A percentile compares a stretch with the other conserved stretches of the same genome.
Conservation (phyloP, 1,140 invertebrate species). For the Tetragnatha versicolor region DNA sequence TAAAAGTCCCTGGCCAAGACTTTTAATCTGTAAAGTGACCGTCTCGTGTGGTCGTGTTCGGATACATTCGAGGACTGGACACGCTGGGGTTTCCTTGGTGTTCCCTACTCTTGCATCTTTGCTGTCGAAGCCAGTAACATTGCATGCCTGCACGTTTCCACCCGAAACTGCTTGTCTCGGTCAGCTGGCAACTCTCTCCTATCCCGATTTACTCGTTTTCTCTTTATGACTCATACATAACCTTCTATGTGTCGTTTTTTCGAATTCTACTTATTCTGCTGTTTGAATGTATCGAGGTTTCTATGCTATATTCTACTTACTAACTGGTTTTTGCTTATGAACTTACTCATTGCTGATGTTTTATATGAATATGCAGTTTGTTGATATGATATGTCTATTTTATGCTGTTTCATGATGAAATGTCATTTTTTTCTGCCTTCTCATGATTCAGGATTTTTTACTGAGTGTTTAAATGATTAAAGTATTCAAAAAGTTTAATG, state of each 20-base stretch:
- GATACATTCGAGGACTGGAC: background rate
- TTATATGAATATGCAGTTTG: too few relatives aligned
- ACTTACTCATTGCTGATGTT: background rate
- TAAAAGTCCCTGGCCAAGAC: slow-evolving; percentile 53
- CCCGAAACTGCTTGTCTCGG: slow-evolving; percentile 17
- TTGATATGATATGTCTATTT: too few relatives aligned
- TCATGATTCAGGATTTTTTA: too few relatives aligned
- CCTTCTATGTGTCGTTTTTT: slow-evolving; percentile 49
- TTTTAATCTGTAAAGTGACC: slow-evolving; percentile 36
- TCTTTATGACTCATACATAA: slow-evolving; percentile 14
- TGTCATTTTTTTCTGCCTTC: too few relatives aligned
- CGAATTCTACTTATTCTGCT: background rate
- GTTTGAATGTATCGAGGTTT: slow-evolving; percentile 11
- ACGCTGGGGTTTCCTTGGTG: slow-evolving; percentile 24
- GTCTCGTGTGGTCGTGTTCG: background rate
- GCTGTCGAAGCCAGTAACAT: slow-evolving; percentile 43
- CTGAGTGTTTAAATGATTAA: too few relatives aligned
- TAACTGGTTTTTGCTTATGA: background rate
- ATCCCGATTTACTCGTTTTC: slow-evolving; percentile 46
- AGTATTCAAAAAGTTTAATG: too few relatives aligned
- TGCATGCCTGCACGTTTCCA: slow-evolving; percentile 38
- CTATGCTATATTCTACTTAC: slow-evolving; percentile 1
- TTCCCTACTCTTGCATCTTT: slow-evolving; percentile 13
- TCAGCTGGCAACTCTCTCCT: slow-evolving; percentile 54
- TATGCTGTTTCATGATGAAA: too few relatives aligned